Conservation (phyloP, 2,797 vertebrate species). For the Melanotaenia parkinsoni region DNA sequence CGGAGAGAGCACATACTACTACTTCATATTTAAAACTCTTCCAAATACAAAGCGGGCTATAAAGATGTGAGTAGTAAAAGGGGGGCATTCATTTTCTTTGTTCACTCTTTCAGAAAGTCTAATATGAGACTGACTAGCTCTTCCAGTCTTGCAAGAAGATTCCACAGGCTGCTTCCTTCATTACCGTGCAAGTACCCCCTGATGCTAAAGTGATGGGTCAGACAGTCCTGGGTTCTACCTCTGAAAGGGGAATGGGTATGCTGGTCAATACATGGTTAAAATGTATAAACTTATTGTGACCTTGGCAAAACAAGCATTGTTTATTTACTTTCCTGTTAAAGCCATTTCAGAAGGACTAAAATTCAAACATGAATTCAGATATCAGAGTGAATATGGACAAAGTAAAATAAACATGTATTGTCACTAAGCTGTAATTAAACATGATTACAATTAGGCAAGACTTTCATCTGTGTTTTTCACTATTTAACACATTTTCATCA, state of each 20-base stretch:
- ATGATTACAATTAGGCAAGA: too few relatives aligned
- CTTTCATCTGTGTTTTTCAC: too few relatives aligned
- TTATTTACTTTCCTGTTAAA: not conserved
- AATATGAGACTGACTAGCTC: conserved; percentile 59
- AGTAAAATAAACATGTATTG: too few relatives aligned
- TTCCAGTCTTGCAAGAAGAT: conserved; percentile 53
- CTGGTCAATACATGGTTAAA: conserved; percentile 61
- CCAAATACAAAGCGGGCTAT: not conserved
- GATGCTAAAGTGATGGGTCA: conserved; percentile 52
- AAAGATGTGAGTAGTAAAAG: not conserved
- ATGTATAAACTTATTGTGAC: not conserved
- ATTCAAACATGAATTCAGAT: too few relatives aligned
- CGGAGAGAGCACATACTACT: not conserved
- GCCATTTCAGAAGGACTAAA: too few relatives aligned
- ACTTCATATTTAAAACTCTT: not conserved
- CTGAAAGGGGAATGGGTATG: conserved; percentile 65
- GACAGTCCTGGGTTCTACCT: conserved; percentile 61
- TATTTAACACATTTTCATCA: too few relatives aligned
- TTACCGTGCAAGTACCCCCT: conserved; percentile 50
- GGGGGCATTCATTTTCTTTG: not conserved
- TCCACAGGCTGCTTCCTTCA: conserved; percentile 34
- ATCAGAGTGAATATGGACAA: too few relatives aligned
- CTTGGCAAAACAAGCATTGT: not conserved
- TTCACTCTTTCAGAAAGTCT: conserved; percentile 47
- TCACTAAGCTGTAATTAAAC: too few relatives aligned